Evolutionary conservation across 2,113 vertebrate species (phyloP).

Genomic region (Pontoporia blainvillei): DNA sequence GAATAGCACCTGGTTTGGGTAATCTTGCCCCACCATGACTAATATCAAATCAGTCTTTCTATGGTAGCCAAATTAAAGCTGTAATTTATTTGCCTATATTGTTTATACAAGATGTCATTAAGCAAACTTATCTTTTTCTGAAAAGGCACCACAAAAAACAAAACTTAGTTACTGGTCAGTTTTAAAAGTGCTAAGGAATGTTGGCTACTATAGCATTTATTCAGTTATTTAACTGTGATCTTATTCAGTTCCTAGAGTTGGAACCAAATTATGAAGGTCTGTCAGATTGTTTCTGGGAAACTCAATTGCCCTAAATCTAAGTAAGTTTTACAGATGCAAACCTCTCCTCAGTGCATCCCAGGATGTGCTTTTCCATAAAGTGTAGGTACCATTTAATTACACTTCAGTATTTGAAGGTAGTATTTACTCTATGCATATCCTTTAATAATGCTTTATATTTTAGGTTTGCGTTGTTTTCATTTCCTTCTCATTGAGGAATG

Average conservation of each 20-base stretch:
- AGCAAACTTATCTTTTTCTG: neutral
- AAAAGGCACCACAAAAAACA: neutral
- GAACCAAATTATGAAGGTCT: neutral
- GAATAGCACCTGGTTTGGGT: constrained; percentile 6
- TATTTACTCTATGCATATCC: neutral
- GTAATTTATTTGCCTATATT: neutral
- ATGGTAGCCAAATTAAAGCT: neutral
- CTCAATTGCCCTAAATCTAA: neutral
- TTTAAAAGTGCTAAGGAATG: neutral
- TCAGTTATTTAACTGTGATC: neutral
- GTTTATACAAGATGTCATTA: neutral
- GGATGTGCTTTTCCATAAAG: neutral
- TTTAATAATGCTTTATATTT: neutral
- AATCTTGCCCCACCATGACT: neutral
- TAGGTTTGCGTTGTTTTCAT: neutral
- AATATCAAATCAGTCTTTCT: neutral
- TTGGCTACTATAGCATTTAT: neutral
- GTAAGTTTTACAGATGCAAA: neutral
- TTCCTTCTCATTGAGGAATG: neutral
- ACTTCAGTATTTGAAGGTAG: neutral
- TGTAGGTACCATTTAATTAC: neutral
- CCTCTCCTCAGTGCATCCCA: neutral
- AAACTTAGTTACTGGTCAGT: neutral
- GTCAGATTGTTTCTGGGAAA: neutral
- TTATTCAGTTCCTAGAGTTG: neutral